Conservation (phyloP, 2,113 vertebrate species). For the human region GRCh38 chr13:102723001-102723500, state of each 20-base stretch:
- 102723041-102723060: background rate
- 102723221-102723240: background rate
- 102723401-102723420: background rate
- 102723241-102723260: background rate
- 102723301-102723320: background rate
- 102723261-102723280: background rate
- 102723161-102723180: background rate
- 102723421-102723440: background rate
- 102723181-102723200: background rate
- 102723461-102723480: background rate
- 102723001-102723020: background rate
- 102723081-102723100: background rate
- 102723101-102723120: background rate
- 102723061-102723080: background rate
- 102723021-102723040: background rate
- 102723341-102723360: background rate
- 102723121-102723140: background rate
- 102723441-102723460: background rate
- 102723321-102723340: background rate
- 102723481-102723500: background rate
- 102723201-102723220: background rate
- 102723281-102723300: background rate
- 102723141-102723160: background rate
- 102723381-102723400: background rate
- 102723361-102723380: background rate